These are phyloP conservation scores for Dendrolimus pini DNA, from an alignment of 2,888 invertebrate genomes.

Conservation along the genomic window DNA sequence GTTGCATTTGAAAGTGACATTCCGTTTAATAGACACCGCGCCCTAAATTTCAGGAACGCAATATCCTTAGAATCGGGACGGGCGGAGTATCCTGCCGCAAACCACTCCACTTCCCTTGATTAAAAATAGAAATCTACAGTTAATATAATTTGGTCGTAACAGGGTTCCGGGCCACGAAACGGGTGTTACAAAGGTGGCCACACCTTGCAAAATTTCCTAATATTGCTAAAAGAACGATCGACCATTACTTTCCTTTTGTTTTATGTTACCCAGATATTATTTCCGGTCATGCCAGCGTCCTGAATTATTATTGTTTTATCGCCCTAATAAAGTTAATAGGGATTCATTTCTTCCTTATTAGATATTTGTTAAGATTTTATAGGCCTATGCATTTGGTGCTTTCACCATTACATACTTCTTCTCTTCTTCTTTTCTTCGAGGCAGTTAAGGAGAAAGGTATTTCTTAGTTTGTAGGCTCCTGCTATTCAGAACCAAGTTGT, in stretches of 20 bases:
- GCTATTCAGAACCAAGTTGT: too few relatives aligned
- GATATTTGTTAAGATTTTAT: neutral
- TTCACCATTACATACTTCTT: neutral
- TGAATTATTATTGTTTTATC: constrained; percentile 64
- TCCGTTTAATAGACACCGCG: neutral
- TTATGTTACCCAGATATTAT: constrained; percentile 57
- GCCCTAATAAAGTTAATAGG: constrained; percentile 42
- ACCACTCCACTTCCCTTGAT: constrained; percentile 36
- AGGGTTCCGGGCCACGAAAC: constrained; percentile 41
- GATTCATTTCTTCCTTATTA: constrained; percentile 1
- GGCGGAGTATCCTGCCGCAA: neutral
- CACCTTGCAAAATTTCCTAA: constrained; percentile 61
- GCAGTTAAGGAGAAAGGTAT: too few relatives aligned
- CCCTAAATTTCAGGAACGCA: neutral
- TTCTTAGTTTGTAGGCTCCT: too few relatives aligned
- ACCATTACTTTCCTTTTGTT: constrained; percentile 62
- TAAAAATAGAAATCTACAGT: constrained; percentile 45
- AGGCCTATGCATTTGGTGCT: neutral
- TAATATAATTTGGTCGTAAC: constrained; percentile 49
- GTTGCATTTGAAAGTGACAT: too few relatives aligned
- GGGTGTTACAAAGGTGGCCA: constrained; percentile 31
- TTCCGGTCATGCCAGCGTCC: constrained; percentile 61
- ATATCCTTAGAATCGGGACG: neutral
- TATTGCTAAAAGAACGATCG: constrained; percentile 54
- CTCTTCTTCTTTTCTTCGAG: too few relatives aligned